Conservation (phyloP, 2,888 invertebrate genomes). For the Polylopha cassiicola region DNA sequence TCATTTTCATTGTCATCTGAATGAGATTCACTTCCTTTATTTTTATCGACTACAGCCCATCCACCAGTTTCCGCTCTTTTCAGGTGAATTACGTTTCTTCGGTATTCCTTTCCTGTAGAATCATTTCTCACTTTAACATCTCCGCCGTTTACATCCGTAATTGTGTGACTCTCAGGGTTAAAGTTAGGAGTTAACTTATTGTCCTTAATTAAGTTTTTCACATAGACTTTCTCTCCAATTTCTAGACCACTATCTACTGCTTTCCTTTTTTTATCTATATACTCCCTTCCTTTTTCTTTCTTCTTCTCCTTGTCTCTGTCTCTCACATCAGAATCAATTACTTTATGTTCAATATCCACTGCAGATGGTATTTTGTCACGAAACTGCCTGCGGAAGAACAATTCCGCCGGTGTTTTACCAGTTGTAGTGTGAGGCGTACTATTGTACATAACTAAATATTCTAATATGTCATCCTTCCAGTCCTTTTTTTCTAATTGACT, state of each 20-base stretch:
- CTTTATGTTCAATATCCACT: not conserved
- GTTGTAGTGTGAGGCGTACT: constrained; percentile 2
- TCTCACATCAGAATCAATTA: not conserved
- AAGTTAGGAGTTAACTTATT: not conserved
- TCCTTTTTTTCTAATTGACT: not conserved
- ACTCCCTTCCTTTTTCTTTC: constrained; percentile 1
- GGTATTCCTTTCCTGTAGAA: not conserved
- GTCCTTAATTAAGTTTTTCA: not conserved
- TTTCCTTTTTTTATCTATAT: constrained; percentile 2
- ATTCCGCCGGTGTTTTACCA: not conserved
- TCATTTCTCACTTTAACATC: constrained; percentile 2
- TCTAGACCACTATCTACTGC: not conserved
- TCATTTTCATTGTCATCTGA: too few species aligned
- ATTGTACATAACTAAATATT: constrained; percentile 4
- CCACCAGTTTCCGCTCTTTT: too few species aligned
- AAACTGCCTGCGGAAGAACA: constrained; percentile 1
- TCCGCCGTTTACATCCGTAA: not conserved
- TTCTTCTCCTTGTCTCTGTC: not conserved
- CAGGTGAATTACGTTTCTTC: constrained; percentile 4
- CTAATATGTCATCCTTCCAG: not conserved
- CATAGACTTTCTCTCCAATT: constrained; percentile 3
- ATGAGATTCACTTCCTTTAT: too few species aligned
- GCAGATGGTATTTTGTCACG: not conserved
- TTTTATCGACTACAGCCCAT: too few species aligned
- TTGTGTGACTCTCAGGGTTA: not conserved